A percentile compares a stretch with the other conserved stretches of the same genome.
Conservation (phyloP, 2,888 invertebrate species). For the Capitulum mitella region DNA sequence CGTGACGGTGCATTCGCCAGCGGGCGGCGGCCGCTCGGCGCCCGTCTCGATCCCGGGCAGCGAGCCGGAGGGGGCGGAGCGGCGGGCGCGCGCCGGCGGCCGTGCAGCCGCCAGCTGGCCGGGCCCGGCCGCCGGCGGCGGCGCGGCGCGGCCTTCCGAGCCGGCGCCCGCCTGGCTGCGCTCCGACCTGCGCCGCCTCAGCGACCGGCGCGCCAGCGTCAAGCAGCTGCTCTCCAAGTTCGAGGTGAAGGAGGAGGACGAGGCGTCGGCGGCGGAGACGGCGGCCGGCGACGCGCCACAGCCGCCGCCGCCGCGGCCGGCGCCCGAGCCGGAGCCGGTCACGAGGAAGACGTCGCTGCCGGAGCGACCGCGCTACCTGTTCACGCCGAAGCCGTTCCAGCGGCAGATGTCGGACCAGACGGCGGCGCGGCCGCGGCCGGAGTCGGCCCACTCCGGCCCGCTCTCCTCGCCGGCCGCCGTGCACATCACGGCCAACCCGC, state of each 20-base stretch:
- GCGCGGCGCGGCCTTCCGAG: neutral
- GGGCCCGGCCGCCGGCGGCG: neutral
- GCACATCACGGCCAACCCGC: conserved; percentile 30
- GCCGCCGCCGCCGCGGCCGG: too few species aligned
- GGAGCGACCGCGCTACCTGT: conserved; percentile 34
- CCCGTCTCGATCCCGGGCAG: neutral
- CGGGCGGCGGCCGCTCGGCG: conserved; percentile 6
- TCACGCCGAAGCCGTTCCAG: conserved; percentile 15
- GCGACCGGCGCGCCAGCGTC: conserved; percentile 27
- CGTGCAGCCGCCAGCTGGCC: conserved; percentile 15
- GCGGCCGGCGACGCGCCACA: too few species aligned
- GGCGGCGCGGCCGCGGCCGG: neutral
- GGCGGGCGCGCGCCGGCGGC: neutral
- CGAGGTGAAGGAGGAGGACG: conserved; percentile 35
- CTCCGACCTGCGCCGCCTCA: conserved; percentile 11
- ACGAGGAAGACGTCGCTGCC: conserved; percentile 49
- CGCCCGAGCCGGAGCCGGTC: conserved; percentile 66
- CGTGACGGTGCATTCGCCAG: neutral
- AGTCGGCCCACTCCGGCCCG: neutral
- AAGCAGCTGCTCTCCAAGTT: conserved; percentile 30
- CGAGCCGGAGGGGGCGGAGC: neutral
- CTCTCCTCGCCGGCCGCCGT: neutral
- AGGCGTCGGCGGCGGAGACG: conserved; percentile 29
- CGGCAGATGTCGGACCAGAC: conserved; percentile 18
- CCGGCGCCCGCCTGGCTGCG: conserved; percentile 19